Percentiles rank a stretch among this genome's conserved stretches.
Evolutionary conservation across 1,140 invertebrate genomes (phyloP).

Genomic region (Aphaenogaster floridana): DNA sequence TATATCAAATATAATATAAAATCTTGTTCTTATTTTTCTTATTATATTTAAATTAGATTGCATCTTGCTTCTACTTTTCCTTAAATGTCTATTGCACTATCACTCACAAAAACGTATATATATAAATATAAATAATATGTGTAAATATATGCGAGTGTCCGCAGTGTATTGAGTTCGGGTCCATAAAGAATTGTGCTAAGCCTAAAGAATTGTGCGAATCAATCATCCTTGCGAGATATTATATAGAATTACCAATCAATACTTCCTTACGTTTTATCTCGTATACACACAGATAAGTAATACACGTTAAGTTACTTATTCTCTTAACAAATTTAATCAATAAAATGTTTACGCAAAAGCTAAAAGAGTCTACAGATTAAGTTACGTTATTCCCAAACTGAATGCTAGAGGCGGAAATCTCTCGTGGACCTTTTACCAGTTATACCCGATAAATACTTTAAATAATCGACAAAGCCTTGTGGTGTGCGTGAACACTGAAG

Average conservation of each 20-base stretch:
- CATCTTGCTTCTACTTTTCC: background rate
- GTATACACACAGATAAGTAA: background rate
- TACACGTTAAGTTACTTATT: background rate
- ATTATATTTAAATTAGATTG: background rate
- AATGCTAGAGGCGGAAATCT: background rate
- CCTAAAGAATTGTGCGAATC: too few relatives aligned
- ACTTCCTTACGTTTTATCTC: background rate
- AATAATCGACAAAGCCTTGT: conserved; percentile 56
- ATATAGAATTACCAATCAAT: background rate
- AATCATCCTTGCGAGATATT: background rate
- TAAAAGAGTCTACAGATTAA: background rate
- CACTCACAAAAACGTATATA: too few relatives aligned
- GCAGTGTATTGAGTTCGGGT: too few relatives aligned
- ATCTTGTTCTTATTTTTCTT: too few relatives aligned
- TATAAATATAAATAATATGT: too few relatives aligned
- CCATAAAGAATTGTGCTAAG: too few relatives aligned
- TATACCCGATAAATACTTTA: conserved; percentile 25
- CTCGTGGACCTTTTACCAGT: background rate
- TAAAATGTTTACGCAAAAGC: background rate
- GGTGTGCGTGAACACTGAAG: background rate
- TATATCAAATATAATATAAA: background rate
- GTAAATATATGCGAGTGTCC: too few relatives aligned
- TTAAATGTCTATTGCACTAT: too few relatives aligned
- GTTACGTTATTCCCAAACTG: conserved; percentile 36
- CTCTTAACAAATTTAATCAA: background rate